phyloP scores from a whole-genome alignment of 2,797 vertebrate genomes.

The Hippoglossus hippoglossus region DNA sequence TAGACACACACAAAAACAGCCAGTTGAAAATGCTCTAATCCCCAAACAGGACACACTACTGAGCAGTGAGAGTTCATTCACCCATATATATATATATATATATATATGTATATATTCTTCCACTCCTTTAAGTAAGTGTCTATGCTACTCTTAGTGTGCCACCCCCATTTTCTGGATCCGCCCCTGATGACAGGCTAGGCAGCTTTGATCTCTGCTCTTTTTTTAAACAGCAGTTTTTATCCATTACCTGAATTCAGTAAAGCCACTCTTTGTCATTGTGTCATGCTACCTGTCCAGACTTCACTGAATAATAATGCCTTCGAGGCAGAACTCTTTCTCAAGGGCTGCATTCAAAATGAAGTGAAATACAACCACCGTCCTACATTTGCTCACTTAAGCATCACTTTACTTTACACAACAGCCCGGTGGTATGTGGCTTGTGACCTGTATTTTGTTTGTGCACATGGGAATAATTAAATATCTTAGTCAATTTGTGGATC shows the following conservation, averaged over 20 bases:
- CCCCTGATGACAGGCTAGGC: constrained; percentile 24
- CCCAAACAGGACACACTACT: too few species aligned
- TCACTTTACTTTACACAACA: not conserved
- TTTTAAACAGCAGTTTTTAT: constrained; percentile 45
- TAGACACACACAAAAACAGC: too few species aligned
- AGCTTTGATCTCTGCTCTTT: constrained; percentile 54
- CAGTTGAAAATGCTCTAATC: too few species aligned
- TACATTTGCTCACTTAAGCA: constrained; percentile 3
- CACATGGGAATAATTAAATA: constrained; percentile 1
- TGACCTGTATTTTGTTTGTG: constrained; percentile 6
- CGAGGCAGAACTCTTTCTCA: constrained; percentile 39
- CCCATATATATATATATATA: too few species aligned
- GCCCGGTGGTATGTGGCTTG: too few species aligned
- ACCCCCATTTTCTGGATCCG: not conserved
- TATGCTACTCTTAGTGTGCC: too few species aligned
- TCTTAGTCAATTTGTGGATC: constrained; percentile 3
- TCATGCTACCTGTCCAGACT: constrained; percentile 36
- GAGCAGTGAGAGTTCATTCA: too few species aligned
- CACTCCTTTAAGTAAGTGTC: too few species aligned
- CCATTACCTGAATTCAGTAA: constrained; percentile 48
- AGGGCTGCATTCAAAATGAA: constrained; percentile 11
- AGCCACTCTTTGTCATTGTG: constrained; percentile 50
- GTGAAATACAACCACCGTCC: constrained; percentile 1
- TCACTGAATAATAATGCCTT: constrained; percentile 35
- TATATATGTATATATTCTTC: too few species aligned